Base-by-base conservation (phyloP, 2,113 vertebrate genomes). In the Apeltes quadracus region DNA sequence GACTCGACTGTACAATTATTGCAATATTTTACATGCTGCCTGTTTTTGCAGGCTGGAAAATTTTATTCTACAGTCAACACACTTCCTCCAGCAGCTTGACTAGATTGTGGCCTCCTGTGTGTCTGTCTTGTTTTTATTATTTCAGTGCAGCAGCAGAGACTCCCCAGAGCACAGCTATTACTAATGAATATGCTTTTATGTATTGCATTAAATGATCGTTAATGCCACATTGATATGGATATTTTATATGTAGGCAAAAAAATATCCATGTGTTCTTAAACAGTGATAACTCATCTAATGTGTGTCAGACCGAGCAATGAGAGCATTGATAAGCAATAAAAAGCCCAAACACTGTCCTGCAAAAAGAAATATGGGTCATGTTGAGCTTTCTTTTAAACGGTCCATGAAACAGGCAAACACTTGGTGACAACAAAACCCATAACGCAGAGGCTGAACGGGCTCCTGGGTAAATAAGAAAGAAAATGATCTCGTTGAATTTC, bases 11-110 rank as follows among this genome's bases (percentile, higher is more conserved):
- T 54, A 54, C 22, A 53, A 43, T 36, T 51, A 22, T 51, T 5
- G 18, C 46, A 23, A 22, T 44, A 43, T 62, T 38, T 38, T 41
- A 48, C 61, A 29, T 9, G 44, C 25, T 51, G 20, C 51, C 39
- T 16, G 46, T 38, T 50, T 46, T 9, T 9, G 32, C 2, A 14
- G 23, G 58, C 44, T 79, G 44, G 63, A 54, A 75, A 75, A n/a
- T n/a, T n/a, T n/a, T 29, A 58, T n/a, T 46, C 44, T 11, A 18
- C 34, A 23, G 38, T 51, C 16, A 3, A 7, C 44, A n/a, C 48
- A 23, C 48, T 2, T 2, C 12, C 22, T 3, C n/a, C n/a, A 12
- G 1, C 48, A 51, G 48, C 54, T 56, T 1, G 3, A 43, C 48
- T 48, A 11, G 36, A 61, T 36, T 34, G 14, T 10, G 20, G 15